These are phyloP conservation scores for Cylloceria caligata DNA, from an alignment of 2,888 invertebrate genomes.

Conservation along the genomic window DNA sequence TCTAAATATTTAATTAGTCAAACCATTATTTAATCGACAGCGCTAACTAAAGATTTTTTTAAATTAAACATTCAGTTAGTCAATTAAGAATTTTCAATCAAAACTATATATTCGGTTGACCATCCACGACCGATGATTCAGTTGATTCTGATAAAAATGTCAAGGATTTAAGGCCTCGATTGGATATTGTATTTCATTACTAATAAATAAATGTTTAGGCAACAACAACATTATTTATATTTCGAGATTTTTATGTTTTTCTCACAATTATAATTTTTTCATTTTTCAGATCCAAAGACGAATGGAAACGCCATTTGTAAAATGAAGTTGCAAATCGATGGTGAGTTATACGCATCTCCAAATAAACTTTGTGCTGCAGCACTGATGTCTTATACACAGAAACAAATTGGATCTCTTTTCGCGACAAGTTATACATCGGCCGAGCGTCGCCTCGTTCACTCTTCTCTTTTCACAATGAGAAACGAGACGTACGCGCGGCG, in stretches of 20 bases:
- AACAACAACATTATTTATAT: too few relatives aligned
- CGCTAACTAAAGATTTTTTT: too few relatives aligned
- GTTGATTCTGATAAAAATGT: too few relatives aligned
- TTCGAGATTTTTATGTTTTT: neutral
- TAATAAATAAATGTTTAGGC: too few relatives aligned
- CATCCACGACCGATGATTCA: too few relatives aligned
- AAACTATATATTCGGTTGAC: too few relatives aligned
- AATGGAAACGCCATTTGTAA: neutral
- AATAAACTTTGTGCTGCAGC: neutral
- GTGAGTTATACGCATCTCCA: neutral
- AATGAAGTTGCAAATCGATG: neutral
- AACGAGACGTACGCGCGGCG: conserved; percentile 11
- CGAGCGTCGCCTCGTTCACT: conserved; percentile 22
- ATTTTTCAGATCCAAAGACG: neutral
- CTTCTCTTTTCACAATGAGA: conserved; percentile 12
- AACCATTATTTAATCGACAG: too few relatives aligned
- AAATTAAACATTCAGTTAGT: too few relatives aligned
- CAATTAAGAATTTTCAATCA: too few relatives aligned
- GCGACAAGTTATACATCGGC: conserved; percentile 2
- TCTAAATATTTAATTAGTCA: too few relatives aligned
- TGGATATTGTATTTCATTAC: too few relatives aligned
- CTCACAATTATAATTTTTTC: neutral
- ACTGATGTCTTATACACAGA: conserved; percentile 5
- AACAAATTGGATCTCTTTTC: conserved; percentile 25
- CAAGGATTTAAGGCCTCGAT: too few relatives aligned